Evolutionary conservation across 2,113 vertebrate species (phyloP), one percentile per base, ranked within the genome.

Genomic region (Smithornis capensis): DNA sequence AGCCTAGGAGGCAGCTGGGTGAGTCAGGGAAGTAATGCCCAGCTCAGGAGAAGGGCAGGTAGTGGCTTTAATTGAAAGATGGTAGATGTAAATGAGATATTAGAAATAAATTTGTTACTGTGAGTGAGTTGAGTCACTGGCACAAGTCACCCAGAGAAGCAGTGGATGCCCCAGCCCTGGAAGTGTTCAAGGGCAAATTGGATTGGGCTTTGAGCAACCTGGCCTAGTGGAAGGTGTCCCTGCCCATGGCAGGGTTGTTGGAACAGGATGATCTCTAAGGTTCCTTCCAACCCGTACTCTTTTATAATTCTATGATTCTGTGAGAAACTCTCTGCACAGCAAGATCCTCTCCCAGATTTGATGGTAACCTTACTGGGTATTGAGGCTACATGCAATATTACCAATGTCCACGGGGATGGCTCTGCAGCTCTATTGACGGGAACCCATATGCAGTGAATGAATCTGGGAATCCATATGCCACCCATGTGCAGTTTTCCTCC

Each of bases 401-500:
- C 29, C 75, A 29, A 64, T 21, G 73, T 29, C 31, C 44, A 68
- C 17, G 12, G 10, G 13, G 3, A 33, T 14, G 18, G 4, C 35
- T 87, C 50, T 70, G 19, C 38, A 75, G 29, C 8, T 15, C 1
- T 44, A 18, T 4, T 2, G 1, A 52, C 14, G 50, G 25, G 16
- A 89, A 35, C 7, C 7, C 7, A 14, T 33, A 38, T 27, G 14
- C 7, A 13, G 3, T n/a, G 27, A 14, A 29, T 60, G 5, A 9
- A 18, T 45, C 35, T 27, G 27, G 42, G 10, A 76, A 45, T 21
- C 1, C 23, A 21, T 27, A 18, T 10, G 22, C 19, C 42, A 18
- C 13, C 16, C 4, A 12, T 24, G n/a, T 4, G 17, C 28, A 57
- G 4, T 37, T 77, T 77, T 14, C 14, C 14, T 0, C 1, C 8